A percentile compares a stretch with the other conserved stretches of the same genome.
Evolutionary conservation across 23 tunicate species (phyloP).

Genomic region (Phallusia fumigata): DNA sequence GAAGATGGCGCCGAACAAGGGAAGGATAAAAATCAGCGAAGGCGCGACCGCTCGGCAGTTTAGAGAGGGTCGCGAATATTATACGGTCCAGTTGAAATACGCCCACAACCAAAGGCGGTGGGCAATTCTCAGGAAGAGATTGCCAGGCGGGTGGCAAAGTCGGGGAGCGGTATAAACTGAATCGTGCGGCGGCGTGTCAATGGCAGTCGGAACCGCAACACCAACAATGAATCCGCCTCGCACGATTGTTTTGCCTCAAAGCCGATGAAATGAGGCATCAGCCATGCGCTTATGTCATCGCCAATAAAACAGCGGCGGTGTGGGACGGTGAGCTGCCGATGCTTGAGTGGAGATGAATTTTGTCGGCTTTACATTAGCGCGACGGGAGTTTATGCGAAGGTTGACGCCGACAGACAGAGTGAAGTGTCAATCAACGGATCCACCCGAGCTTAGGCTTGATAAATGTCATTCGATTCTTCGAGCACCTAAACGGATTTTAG

Average conservation of each 20-base stretch:
- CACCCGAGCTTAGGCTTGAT: neutral
- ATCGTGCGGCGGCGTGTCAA: too few species aligned
- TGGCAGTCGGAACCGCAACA: too few species aligned
- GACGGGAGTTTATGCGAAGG: neutral
- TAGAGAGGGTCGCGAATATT: conserved; percentile 10
- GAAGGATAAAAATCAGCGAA: neutral
- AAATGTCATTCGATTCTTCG: too few species aligned
- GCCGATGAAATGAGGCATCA: neutral
- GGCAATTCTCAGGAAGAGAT: neutral
- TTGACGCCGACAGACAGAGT: neutral
- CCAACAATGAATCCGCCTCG: neutral
- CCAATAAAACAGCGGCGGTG: neutral
- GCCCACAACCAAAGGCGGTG: neutral
- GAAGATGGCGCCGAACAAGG: neutral
- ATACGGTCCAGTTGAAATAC: conserved; percentile 10
- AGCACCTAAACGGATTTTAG: too few species aligned
- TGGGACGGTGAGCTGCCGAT: neutral
- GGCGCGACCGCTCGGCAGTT: neutral
- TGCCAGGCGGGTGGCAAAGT: too few species aligned
- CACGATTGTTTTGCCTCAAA: neutral
- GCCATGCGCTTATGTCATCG: conserved; percentile 4
- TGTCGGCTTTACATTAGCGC: conserved; percentile 10
- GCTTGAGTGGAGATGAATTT: conserved; percentile 6
- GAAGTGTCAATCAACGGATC: neutral
- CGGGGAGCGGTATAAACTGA: too few species aligned